These are phyloP conservation scores for Criorhina ranunculi DNA, from an alignment of 2,888 invertebrate species.

Conservation along the genomic window DNA sequence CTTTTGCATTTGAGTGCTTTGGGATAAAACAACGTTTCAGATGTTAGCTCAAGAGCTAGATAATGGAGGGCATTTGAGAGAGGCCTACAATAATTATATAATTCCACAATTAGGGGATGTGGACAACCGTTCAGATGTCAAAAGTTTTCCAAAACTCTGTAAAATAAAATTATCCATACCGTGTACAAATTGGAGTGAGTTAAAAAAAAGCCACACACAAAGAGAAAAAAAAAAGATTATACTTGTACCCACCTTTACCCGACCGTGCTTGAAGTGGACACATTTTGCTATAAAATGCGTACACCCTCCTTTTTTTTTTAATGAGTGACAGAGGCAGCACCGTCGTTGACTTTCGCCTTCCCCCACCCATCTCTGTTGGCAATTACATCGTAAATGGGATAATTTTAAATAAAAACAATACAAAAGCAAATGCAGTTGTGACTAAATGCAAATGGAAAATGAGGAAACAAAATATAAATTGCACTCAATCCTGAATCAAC, in stretches of 20 bases:
- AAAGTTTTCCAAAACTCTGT: no score
- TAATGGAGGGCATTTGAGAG: no score
- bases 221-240: not conserved
- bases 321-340: conserved; percentile 1
- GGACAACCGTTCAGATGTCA: no score
- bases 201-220: not conserved
- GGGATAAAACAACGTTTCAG: no score
- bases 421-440: not conserved
- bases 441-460: not conserved
- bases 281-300: not conserved
- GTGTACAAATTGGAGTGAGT: not conserved
- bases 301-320: not conserved
- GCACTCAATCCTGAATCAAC: not conserved
- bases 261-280: not conserved
- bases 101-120: no score
- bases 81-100: no score
- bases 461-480: not conserved
- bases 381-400: not conserved
- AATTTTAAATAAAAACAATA: not conserved
- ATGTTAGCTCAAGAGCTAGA: no score
- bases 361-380: not conserved
- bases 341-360: not conserved
- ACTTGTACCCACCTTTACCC: not conserved
- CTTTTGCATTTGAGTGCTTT: no score
- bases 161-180: no score